Evolutionary conservation across 2,888 invertebrate genomes (phyloP), one percentile per base, ranked within the genome.

Genomic region (Eulithis prunata): DNA sequence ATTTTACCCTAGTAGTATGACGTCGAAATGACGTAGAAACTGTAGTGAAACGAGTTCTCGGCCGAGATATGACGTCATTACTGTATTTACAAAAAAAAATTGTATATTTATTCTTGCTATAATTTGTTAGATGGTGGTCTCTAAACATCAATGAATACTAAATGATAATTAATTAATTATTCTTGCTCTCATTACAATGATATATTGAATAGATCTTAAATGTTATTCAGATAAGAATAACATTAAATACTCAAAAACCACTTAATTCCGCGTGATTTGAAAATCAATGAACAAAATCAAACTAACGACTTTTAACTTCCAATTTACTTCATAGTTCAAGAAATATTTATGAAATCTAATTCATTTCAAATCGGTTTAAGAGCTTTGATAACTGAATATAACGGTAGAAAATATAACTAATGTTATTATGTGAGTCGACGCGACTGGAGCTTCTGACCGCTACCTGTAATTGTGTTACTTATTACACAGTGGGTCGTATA

Each of bases 391-490:
- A 60, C 56, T 46, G 56, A 65, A 56, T 58, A 38, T 46, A 65
- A 60, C 52, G 56, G 60, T 46, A 38, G 28, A 65, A 64, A 65
- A 56, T 56, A 65, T 46, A 36, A 38, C n/a, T 65, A 65, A 53
- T 46, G 41, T 41, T 43, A 55, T 56, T 55, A 60, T 21, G 49
- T 41, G 47, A 51, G 47, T 12, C n/a, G 53, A 63, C 52, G 46
- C 55, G 56, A 56, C 51, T 38, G 36, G 36, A 45, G 49, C 45
- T 51, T 36, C 55, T 49, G 58, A 51, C 64, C 57, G 56, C n/a
- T 55, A 65, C 51, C 64, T 65, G 13, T 57, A 65, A 65, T 60
- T 60, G 52, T n/a, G 64, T 65, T 60, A 60, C 60, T 28, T 36
- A 4, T 4, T 3, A 13, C 46, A 60, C 51, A 56, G 64, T 54